Percentiles rank a stretch among this genome's conserved stretches.
Evolutionary conservation across 2,797 vertebrate genomes (phyloP).

Genomic region (Bothrops alternatus): DNA sequence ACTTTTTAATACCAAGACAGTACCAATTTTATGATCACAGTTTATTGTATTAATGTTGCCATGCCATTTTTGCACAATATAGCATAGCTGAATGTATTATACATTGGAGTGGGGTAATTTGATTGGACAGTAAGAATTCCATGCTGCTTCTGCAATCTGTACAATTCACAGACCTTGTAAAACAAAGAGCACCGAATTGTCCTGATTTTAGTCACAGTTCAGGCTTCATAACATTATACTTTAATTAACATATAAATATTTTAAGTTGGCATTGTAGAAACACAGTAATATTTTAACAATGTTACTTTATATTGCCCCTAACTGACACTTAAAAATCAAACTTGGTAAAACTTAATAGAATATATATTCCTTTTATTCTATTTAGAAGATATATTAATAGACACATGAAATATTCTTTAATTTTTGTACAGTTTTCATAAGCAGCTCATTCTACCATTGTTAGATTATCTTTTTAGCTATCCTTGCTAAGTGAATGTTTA

Average conservation of each 20-base stretch:
- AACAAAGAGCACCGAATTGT: conserved; percentile 56
- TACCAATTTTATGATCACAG: conserved; percentile 54
- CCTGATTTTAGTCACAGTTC: conserved; percentile 52
- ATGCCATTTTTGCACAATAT: conserved; percentile 53
- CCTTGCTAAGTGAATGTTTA: conserved; percentile 30
- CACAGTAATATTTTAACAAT: conserved; percentile 54
- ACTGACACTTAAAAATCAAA: conserved; percentile 47
- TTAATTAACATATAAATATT: conserved; percentile 69
- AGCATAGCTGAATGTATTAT: conserved; percentile 50
- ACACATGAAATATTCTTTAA: conserved; percentile 39
- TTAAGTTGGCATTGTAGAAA: conserved; percentile 65
- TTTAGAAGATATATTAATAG: conserved; percentile 59
- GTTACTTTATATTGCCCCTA: conserved; percentile 56
- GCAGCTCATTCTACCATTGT: conserved; percentile 32
- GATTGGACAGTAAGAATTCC: conserved; percentile 48
- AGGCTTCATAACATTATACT: conserved; percentile 57
- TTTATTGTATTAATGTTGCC: conserved; percentile 63
- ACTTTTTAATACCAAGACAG: conserved; percentile 52
- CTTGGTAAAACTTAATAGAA: conserved; percentile 50
- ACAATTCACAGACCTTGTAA: conserved; percentile 53
- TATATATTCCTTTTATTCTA: conserved; percentile 52
- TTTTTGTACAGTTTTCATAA: conserved; percentile 51
- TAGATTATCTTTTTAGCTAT: not conserved
- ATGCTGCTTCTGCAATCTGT: conserved; percentile 48
- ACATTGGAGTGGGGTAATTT: conserved; percentile 47